Percentiles rank a stretch among this genome's conserved stretches.
These are phyloP conservation scores for Olivierus martensii DNA, from an alignment of 1,140 invertebrate genomes.

Conservation along the genomic window DNA sequence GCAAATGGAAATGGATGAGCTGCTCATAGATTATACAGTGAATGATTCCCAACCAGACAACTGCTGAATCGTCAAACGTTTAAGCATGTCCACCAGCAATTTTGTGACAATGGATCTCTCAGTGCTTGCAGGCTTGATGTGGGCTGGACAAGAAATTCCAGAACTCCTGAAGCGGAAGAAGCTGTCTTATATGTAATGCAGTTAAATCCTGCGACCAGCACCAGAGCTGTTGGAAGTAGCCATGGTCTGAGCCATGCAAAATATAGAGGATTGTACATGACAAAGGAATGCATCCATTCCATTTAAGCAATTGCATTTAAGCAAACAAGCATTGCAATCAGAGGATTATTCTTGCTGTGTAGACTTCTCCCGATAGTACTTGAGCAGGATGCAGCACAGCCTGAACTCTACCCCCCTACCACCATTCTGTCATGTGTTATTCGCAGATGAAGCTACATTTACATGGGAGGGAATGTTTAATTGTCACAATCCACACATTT, in stretches of 20 bases:
- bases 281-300: neutral
- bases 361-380: too few relatives aligned
- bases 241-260: neutral
- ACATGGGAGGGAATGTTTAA: too few relatives aligned
- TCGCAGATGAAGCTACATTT: too few relatives aligned
- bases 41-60: neutral
- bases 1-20: neutral
- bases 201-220: neutral
- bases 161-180: neutral
- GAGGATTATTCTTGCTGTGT: too few relatives aligned
- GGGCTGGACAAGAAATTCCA: neutral
- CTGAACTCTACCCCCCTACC: too few relatives aligned
- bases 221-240: neutral
- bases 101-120: neutral
- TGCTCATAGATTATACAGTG: neutral
- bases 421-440: too few relatives aligned
- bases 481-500: too few relatives aligned
- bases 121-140: conserved; percentile 8
- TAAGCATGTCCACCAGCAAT: neutral
- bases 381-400: too few relatives aligned
- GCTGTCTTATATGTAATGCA: neutral
- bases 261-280: too few relatives aligned
- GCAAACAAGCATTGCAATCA: too few relatives aligned
- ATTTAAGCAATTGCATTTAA: too few relatives aligned
- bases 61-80: neutral